Conservation (phyloP, 2,888 invertebrate species). For the Pteria penguin region DNA sequence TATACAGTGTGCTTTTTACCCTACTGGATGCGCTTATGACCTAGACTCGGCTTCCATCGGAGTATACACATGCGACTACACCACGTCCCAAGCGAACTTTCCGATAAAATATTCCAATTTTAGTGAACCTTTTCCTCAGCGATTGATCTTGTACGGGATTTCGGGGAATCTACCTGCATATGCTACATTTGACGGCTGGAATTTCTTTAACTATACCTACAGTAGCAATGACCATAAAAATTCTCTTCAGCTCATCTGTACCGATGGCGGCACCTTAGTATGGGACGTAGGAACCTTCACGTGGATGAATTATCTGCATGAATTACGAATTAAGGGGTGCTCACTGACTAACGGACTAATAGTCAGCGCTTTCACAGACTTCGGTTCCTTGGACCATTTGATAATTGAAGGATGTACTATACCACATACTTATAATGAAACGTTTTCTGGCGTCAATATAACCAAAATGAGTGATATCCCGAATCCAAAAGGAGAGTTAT, state of each 20-base stretch:
- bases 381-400: conserved; percentile 46
- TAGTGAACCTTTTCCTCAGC: conserved; percentile 47
- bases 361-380: conserved; percentile 41
- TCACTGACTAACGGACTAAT: conserved; percentile 27
- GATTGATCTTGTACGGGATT: conserved; percentile 45
- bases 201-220: conserved; percentile 31
- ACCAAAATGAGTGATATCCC: conserved; percentile 35
- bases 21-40: conserved; percentile 47
- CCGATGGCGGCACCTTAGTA: conserved; percentile 24
- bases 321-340: conserved; percentile 53
- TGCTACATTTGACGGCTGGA: conserved; percentile 33
- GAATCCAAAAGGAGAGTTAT: conserved; percentile 18
- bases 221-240: conserved; percentile 51
- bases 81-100: conserved; percentile 24
- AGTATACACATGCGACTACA: conserved; percentile 51
- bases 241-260: conserved; percentile 53
- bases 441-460: conserved; percentile 42
- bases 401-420: conserved; percentile 52
- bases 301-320: conserved; percentile 40
- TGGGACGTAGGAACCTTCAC: conserved; percentile 36
- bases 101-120: conserved; percentile 46
- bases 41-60: conserved; percentile 27
- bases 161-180: conserved; percentile 34
- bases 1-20: conserved; percentile 27
- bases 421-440: conserved; percentile 30